phyloP scores from a whole-genome alignment of 2,888 invertebrate species.

The Linnaemya tessellans region DNA sequence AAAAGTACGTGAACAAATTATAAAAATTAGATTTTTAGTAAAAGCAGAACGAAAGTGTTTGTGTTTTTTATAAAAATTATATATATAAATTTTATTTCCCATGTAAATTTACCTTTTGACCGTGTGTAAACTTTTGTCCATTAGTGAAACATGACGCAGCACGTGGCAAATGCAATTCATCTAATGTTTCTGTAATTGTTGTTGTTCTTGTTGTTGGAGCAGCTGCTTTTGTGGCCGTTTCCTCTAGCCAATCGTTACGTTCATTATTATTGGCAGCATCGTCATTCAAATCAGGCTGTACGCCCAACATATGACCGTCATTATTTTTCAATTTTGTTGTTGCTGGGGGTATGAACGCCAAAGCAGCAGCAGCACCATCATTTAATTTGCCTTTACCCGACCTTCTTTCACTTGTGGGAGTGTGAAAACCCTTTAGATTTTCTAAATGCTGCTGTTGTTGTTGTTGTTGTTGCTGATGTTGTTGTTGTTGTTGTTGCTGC shows the following conservation, averaged over 20 bases:
- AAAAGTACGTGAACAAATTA: background rate
- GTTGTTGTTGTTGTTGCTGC: slow-evolving; percentile 73
- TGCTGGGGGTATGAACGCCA: slow-evolving; percentile 30
- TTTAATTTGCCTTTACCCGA: slow-evolving; percentile 22
- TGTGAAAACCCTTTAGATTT: slow-evolving; percentile 56
- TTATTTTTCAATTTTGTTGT: slow-evolving; percentile 66
- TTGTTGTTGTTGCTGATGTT: slow-evolving; percentile 73
- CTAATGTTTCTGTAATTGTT: slow-evolving; percentile 62
- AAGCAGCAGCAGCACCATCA: background rate
- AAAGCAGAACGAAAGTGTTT: background rate
- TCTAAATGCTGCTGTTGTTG: slow-evolving; percentile 68
- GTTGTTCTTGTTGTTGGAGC: slow-evolving; percentile 40
- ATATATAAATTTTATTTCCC: background rate
- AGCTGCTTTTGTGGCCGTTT: slow-evolving; percentile 53
- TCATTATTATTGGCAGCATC: slow-evolving; percentile 68
- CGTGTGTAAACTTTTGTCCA: slow-evolving; percentile 82
- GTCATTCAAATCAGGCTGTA: slow-evolving; percentile 40
- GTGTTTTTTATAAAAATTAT: background rate
- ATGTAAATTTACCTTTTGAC: slow-evolving; percentile 81
- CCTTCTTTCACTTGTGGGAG: background rate
- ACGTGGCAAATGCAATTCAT: slow-evolving; percentile 72
- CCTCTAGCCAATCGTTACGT: slow-evolving; percentile 53
- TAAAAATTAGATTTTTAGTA: background rate
- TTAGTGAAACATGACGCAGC: slow-evolving; percentile 82
- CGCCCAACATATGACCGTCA: slow-evolving; percentile 47